Evolutionary conservation across 2,797 vertebrate genomes (phyloP).

Genomic region (Microctenopoma lineatum): DNA sequence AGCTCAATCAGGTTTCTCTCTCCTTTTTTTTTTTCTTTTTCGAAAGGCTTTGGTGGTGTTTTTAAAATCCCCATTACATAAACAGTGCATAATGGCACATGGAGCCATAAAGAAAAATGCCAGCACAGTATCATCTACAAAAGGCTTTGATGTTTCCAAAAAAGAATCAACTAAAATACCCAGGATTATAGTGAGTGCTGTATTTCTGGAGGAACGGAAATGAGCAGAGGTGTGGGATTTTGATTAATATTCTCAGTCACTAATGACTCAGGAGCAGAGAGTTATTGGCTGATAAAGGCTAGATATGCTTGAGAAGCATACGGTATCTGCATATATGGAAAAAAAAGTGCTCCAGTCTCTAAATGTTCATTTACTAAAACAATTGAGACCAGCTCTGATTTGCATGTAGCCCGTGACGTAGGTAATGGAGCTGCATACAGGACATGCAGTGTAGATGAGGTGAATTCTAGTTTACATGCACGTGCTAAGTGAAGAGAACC

Average conservation of each 20-base stretch:
- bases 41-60: constrained; percentile 17
- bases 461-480: too few relatives aligned
- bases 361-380: too few relatives aligned
- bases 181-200: constrained; percentile 34
- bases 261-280: constrained; percentile 48
- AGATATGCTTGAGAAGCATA: constrained; percentile 12
- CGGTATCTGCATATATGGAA: constrained; percentile 12
- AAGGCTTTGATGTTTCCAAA: constrained; percentile 34
- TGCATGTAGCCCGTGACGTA: too few relatives aligned
- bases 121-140: constrained; percentile 7
- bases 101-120: constrained; percentile 7
- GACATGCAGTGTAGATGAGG: too few relatives aligned
- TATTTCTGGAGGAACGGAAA: constrained; percentile 68
- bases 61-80: constrained; percentile 39
- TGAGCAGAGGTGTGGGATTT: constrained; percentile 56
- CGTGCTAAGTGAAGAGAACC: not conserved
- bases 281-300: constrained; percentile 17
- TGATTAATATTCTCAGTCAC: constrained; percentile 63
- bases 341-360: constrained; percentile 1
- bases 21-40: not conserved
- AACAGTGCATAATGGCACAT: constrained; percentile 22
- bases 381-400: too few relatives aligned
- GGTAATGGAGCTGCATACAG: too few relatives aligned
- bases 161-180: constrained; percentile 51
- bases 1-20: constrained; percentile 12